These are phyloP conservation scores for Hypselothyrea guttata DNA, from an alignment of 2,888 invertebrate genomes.

Conservation along the genomic window DNA sequence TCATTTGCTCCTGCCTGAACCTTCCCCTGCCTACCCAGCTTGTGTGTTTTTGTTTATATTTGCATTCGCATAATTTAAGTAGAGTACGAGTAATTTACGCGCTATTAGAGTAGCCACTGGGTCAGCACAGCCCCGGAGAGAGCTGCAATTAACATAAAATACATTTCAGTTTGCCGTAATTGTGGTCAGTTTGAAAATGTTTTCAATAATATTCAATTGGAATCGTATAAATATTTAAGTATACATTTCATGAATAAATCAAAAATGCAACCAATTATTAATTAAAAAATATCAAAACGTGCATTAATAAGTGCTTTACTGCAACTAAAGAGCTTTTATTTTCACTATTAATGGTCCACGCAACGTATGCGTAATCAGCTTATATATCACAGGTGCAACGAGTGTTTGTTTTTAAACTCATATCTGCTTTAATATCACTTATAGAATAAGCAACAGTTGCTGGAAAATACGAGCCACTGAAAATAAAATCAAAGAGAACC, in stretches of 20 bases:
- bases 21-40: background rate
- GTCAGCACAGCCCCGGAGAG: conserved; percentile 15
- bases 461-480: background rate
- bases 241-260: conserved; percentile 34
- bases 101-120: conserved; percentile 56
- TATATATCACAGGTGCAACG: conserved; percentile 19
- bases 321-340: conserved; percentile 3
- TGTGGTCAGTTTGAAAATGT: conserved; percentile 52
- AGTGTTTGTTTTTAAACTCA: conserved; percentile 3
- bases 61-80: conserved; percentile 47
- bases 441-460: conserved; percentile 68
- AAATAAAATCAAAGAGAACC: conserved; percentile 47
- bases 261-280: conserved; percentile 24
- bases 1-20: conserved; percentile 32
- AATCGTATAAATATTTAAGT: conserved; percentile 31
- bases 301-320: conserved; percentile 38
- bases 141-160: conserved; percentile 63
- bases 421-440: conserved; percentile 18
- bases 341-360: conserved; percentile 3
- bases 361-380: conserved; percentile 37
- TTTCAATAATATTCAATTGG: conserved; percentile 56
- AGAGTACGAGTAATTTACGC: conserved; percentile 66
- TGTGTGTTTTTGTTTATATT: conserved; percentile 5
- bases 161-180: conserved; percentile 38
- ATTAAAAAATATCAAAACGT: conserved; percentile 28